phyloP scores from a whole-genome alignment of 2,888 invertebrate genomes.

The Laspeyria flexula region DNA sequence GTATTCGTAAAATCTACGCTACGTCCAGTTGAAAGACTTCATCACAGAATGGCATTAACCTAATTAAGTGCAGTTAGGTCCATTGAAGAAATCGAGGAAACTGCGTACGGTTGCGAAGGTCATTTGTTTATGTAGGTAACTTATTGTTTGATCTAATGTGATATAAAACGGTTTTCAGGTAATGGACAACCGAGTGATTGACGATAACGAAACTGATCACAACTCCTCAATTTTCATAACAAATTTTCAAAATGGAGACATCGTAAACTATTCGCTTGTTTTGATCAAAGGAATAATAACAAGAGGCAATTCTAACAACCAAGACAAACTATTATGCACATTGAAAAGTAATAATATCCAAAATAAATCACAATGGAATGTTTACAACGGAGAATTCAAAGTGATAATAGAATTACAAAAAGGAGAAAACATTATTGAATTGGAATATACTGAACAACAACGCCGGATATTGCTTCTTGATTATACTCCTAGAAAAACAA shows the following conservation, averaged over 20 bases:
- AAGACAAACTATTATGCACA: slow-evolving; percentile 74
- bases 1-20: slow-evolving; percentile 28
- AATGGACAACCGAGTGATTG: slow-evolving; percentile 80
- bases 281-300: slow-evolving; percentile 87
- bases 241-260: slow-evolving; percentile 88
- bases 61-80: slow-evolving; percentile 57
- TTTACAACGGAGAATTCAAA: slow-evolving; percentile 89
- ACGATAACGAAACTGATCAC: slow-evolving; percentile 76
- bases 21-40: slow-evolving; percentile 17
- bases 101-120: slow-evolving; percentile 56
- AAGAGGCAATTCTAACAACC: slow-evolving; percentile 71
- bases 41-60: slow-evolving; percentile 48
- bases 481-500: slow-evolving; percentile 86
- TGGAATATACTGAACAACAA: slow-evolving; percentile 84
- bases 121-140: slow-evolving; percentile 33
- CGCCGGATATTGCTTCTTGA: slow-evolving; percentile 78
- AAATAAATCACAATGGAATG: slow-evolving; percentile 85
- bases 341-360: slow-evolving; percentile 72
- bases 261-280: slow-evolving; percentile 86
- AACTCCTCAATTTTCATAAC: slow-evolving; percentile 80
- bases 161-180: slow-evolving; percentile 72
- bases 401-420: slow-evolving; percentile 87
- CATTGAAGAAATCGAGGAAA: slow-evolving; percentile 54
- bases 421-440: slow-evolving; percentile 88
- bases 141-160: slow-evolving; percentile 42